Evolutionary conservation across 2,888 invertebrate species (phyloP).

Genomic region (Catocala sponsa): DNA sequence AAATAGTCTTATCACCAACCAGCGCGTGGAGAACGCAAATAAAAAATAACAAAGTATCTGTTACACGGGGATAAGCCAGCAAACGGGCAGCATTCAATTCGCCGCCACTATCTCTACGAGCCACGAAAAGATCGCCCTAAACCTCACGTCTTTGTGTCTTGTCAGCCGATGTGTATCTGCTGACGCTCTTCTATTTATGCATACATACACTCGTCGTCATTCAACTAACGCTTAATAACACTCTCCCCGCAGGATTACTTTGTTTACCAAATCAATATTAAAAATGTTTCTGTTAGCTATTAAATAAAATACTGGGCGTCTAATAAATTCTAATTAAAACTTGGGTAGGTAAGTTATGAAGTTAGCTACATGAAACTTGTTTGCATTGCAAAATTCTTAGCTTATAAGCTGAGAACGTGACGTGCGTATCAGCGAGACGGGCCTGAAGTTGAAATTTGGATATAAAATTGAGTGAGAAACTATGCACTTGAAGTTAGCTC

Average conservation of each 20-base stretch:
- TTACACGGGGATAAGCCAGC: slow-evolving; percentile 74
- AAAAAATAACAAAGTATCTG: slow-evolving; percentile 75
- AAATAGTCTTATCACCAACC: slow-evolving; percentile 66
- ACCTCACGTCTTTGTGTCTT: slow-evolving; percentile 65
- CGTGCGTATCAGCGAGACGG: slow-evolving; percentile 59
- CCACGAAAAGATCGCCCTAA: slow-evolving; percentile 71
- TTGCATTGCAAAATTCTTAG: slow-evolving; percentile 71
- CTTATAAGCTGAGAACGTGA: slow-evolving; percentile 64
- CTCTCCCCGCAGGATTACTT: slow-evolving; percentile 5
- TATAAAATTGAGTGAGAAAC: slow-evolving; percentile 51
- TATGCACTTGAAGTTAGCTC: slow-evolving; percentile 21
- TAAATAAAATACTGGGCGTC: slow-evolving; percentile 39
- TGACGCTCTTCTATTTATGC: slow-evolving; percentile 49
- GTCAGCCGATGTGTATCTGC: slow-evolving; percentile 56
- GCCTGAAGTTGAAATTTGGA: slow-evolving; percentile 56
- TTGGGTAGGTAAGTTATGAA: slow-evolving; percentile 63
- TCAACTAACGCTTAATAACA: slow-evolving; percentile 16
- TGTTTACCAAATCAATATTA: slow-evolving; percentile 33
- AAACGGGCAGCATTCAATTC: slow-evolving; percentile 80
- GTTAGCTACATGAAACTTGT: slow-evolving; percentile 64
- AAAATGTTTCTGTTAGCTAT: slow-evolving; percentile 47
- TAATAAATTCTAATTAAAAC: slow-evolving; percentile 69
- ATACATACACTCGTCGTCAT: slow-evolving; percentile 44
- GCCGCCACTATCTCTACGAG: slow-evolving; percentile 71
- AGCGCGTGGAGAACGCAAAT: slow-evolving; percentile 58